Evolutionary conservation across 1,140 invertebrate species (phyloP).

Genomic region (Drosophila parvula): DNA sequence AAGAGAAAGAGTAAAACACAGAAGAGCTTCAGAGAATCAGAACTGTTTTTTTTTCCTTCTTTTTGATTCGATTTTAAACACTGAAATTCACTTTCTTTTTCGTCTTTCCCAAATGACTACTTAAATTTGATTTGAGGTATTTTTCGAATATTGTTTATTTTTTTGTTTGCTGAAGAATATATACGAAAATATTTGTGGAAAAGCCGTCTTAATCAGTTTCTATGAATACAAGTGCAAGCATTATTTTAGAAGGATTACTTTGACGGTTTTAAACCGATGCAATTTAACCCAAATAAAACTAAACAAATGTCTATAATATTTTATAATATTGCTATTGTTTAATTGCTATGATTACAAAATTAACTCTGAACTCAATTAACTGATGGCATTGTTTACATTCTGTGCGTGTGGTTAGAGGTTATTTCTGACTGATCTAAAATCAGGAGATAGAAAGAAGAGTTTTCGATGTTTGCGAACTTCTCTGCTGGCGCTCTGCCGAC

Average conservation of each 20-base stretch:
- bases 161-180: background rate
- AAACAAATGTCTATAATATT: too few relatives aligned
- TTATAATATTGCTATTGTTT: too few relatives aligned
- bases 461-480: too few relatives aligned
- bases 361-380: too few relatives aligned
- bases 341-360: too few relatives aligned
- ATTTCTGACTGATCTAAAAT: too few relatives aligned
- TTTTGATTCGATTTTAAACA: background rate
- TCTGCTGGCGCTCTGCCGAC: too few relatives aligned
- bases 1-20: conserved; percentile 1
- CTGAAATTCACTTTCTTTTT: conserved; percentile 18
- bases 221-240: background rate
- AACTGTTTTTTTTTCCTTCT: conserved; percentile 8
- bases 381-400: too few relatives aligned
- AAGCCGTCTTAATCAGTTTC: background rate
- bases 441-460: too few relatives aligned
- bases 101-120: background rate
- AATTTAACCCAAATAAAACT: too few relatives aligned
- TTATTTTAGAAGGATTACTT: background rate
- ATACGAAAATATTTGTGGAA: background rate
- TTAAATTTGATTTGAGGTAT: background rate
- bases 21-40: conserved; percentile 21
- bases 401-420: too few relatives aligned
- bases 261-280: background rate
- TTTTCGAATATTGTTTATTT: conserved; percentile 5